Base-by-base conservation (phyloP, 37 sponge, comb jelly and placozoan genomes). In the Cliona cf. orientalis region DNA sequence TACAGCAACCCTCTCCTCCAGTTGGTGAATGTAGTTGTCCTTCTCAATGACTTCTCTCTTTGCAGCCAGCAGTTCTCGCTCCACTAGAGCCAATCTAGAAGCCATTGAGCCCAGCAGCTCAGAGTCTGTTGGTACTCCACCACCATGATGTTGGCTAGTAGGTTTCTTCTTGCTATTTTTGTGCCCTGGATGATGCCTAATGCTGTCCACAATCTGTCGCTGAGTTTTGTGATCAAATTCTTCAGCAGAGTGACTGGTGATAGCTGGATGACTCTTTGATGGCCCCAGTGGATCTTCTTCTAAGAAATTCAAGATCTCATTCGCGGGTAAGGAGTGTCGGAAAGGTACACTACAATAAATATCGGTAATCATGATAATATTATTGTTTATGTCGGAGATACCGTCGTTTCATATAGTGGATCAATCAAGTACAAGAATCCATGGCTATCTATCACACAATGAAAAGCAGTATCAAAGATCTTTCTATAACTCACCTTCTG, bases 101-200 rank as follows among this genome's bases (percentile, higher is more conserved):
- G 95, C 89, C 89, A 95, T 91, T 5, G 92, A 85, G 40, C 72
- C 67, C 40, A 95, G 63, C 3, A 95, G 85, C 26, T 95, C 90
- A 42, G 61, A 33, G 72, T 89, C 92, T 66, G 58, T 31, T 0
- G 65, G 79, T 0, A 49, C 60, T 58, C 41, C 28, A 58, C 12
- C 38, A 4, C 26, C 22, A 2, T 42, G 6, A 0, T 59, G 35
- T n/a, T 58, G 41, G 14, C 40, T 59, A 31, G 32, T 65, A n/a
- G n/a, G n/a, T n/a, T n/a, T n/a, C n/a, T n/a, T n/a, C n/a, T n/a
- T n/a, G n/a, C n/a, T n/a, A n/a, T n/a, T n/a, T n/a, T n/a, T n/a
- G n/a, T n/a, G n/a, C n/a, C n/a, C n/a, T n/a, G n/a, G n/a, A n/a
- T n/a, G n/a, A n/a, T n/a, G n/a, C n/a, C n/a, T n/a, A n/a, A n/a